Evolutionary conservation across 2,888 invertebrate genomes (phyloP), one percentile per base, ranked within the genome.

Genomic region (Himalopsyche tibetana): DNA sequence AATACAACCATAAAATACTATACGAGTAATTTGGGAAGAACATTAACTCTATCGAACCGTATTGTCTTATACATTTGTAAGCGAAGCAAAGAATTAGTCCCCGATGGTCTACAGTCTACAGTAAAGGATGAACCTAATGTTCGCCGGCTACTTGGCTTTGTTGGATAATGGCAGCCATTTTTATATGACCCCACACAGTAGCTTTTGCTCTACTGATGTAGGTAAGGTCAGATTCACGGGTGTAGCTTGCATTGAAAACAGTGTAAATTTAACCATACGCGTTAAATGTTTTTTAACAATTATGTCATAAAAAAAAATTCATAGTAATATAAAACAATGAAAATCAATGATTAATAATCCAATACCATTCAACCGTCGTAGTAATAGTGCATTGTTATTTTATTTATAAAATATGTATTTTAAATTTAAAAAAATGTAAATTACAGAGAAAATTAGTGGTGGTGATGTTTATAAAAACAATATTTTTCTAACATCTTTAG

Each of bases 1-100:
- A 63, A 63, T 63, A 63, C 63, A 63, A 19, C 63, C 63, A 63
- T 63, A 63, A 63, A 63, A 63, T 63, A 63, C 79, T 42, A 45
- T 63, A 63, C 63, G 85, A 85, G 82, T 84, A 83, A 83, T 85
- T 85, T 83, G 51, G 56, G 19, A 69, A 55, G 79, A 42, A 74
- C 80, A 83, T 86, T 83, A 80, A 40, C 51, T 83, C 83, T 56
- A 86, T 86, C 85, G 83, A 86, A 86, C 83, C 85, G 55, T 83
- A 86, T 86, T 86, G 85, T 86, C 85, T 86, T 83, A 63, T 80
- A 80, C 85, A 86, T 86, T 86, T 83, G 85, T 86, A 86, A 83
- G 83, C 40, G 45, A 81, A 19, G 9, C 63, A 19, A 82, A 81
- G 84, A 86, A 86, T 86, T 86, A 86, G 86, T 86, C 86, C 86